Evolutionary conservation across 2,797 vertebrate species (phyloP).

Genomic region (Tarsius wallacei): DNA sequence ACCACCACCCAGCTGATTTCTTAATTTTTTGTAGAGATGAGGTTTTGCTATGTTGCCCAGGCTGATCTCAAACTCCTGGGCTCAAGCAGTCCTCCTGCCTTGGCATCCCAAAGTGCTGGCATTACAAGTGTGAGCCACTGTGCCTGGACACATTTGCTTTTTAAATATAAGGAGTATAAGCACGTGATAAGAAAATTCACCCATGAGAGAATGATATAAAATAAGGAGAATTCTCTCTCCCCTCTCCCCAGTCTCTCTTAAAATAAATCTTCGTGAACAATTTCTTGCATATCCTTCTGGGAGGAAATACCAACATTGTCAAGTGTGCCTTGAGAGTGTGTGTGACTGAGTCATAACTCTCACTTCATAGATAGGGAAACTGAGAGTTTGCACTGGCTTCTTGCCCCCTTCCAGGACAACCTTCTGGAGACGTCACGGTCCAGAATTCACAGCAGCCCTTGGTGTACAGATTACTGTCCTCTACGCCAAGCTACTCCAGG

Average conservation of each 20-base stretch:
- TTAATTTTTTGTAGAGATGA: too few relatives aligned
- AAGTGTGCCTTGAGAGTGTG: neutral
- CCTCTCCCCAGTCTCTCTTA: neutral
- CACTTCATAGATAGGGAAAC: neutral
- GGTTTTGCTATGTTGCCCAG: too few relatives aligned
- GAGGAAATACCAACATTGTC: neutral
- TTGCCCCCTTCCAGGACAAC: too few relatives aligned
- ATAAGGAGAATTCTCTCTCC: neutral
- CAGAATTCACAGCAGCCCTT: neutral
- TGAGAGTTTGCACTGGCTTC: neutral
- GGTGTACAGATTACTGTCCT: accelerated
- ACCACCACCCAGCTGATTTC: too few relatives aligned
- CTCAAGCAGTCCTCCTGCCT: too few relatives aligned
- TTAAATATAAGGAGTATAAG: neutral
- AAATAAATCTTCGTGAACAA: neutral
- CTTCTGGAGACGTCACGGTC: neutral
- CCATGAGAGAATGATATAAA: neutral
- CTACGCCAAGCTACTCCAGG: accelerated
- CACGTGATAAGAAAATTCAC: neutral
- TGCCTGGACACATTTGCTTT: neutral
- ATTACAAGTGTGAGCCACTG: too few relatives aligned
- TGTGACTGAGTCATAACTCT: neutral
- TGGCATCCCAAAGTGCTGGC: too few relatives aligned
- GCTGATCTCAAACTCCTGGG: too few relatives aligned
- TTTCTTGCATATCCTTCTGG: neutral